phyloP scores from a whole-genome alignment of 2,888 invertebrate species.

The Phasia obesa region DNA sequence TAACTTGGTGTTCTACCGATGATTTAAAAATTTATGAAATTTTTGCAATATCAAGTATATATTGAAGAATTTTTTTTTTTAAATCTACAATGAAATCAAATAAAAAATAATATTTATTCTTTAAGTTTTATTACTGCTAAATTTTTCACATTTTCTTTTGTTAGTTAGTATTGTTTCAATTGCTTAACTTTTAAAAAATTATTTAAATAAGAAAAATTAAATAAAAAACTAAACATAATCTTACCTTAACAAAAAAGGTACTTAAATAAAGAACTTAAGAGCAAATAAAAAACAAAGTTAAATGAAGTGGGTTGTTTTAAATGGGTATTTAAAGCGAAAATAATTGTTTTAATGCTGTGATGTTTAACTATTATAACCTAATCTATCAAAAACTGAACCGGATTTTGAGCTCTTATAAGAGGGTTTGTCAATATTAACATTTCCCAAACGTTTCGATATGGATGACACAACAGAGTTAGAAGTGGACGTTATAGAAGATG shows the following conservation, averaged over 20 bases:
- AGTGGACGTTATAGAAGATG: slow-evolving; percentile 11
- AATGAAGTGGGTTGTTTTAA: slow-evolving; percentile 11
- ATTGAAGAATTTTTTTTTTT: slow-evolving; percentile 7
- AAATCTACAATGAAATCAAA: slow-evolving; percentile 34
- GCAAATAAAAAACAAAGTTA: slow-evolving; percentile 30
- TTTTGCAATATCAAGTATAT: not conserved
- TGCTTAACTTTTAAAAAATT: not conserved
- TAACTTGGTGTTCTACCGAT: not conserved
- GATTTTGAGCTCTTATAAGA: slow-evolving; percentile 56
- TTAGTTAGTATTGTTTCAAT: not conserved
- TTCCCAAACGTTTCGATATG: slow-evolving; percentile 75
- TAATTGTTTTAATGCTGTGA: slow-evolving; percentile 2
- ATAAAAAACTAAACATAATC: slow-evolving; percentile 36
- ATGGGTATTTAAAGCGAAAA: not conserved
- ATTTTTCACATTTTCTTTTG: not conserved
- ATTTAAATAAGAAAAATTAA: not conserved
- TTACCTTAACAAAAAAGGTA: slow-evolving; percentile 50
- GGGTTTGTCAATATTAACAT: slow-evolving; percentile 71
- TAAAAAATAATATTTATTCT: slow-evolving; percentile 4
- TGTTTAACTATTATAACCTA: slow-evolving; percentile 77
- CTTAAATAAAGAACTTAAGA: slow-evolving; percentile 15
- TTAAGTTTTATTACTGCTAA: not conserved
- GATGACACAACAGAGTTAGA: slow-evolving; percentile 63
- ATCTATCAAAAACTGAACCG: slow-evolving; percentile 79
- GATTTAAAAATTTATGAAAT: not conserved